phyloP scores from a whole-genome alignment of 2,113 vertebrate species.

The human (Homo sapiens) region GRCh38 chr21:14397001-14397500 shows the following conservation, averaged over 20 bases:
- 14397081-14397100: not conserved
- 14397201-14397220: not conserved
- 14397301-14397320: not conserved
- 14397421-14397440: not conserved
- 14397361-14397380: not conserved
- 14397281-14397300: not conserved
- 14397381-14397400: not conserved
- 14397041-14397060: not conserved
- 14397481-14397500: not conserved
- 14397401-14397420: not conserved
- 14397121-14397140: not conserved
- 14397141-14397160: not conserved
- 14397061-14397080: not conserved
- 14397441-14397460: not conserved
- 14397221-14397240: not conserved
- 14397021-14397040: not conserved
- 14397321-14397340: not conserved
- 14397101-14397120: not conserved
- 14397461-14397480: not conserved
- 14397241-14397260: not conserved
- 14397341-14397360: too few species aligned
- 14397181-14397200: not conserved
- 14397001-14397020: not conserved
- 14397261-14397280: not conserved
- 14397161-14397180: not conserved